Conservation (phyloP, 2,888 invertebrate species). For the Orgyia antiqua region DNA sequence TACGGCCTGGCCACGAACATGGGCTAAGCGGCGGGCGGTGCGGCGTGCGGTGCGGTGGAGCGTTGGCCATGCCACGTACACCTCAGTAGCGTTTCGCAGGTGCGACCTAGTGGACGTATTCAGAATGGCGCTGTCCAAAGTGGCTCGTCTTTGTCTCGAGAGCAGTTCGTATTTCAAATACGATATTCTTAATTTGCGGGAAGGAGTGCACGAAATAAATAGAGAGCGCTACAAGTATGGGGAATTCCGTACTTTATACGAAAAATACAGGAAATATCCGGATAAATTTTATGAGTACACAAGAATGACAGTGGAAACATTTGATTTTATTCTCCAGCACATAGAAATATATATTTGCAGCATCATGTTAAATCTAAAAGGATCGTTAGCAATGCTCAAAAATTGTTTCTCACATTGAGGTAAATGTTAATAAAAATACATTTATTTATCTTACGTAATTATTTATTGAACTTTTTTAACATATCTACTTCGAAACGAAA, state of each 20-base stretch:
- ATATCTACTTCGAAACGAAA: slow-evolving; percentile 3
- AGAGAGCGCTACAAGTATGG: not conserved
- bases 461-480: slow-evolving; percentile 3
- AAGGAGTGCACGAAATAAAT: slow-evolving; percentile 9
- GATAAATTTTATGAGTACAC: slow-evolving; percentile 1
- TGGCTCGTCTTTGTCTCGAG: too few species aligned
- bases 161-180: slow-evolving; percentile 14
- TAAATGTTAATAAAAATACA: slow-evolving; percentile 12
- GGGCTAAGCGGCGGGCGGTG: too few species aligned
- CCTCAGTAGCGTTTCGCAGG: too few species aligned
- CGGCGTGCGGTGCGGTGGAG: too few species aligned
- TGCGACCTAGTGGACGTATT: too few species aligned
- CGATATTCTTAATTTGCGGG: slow-evolving; percentile 23
- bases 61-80: too few species aligned
- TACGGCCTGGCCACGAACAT: too few species aligned
- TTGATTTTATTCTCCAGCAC: slow-evolving; percentile 1
- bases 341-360: not conserved
- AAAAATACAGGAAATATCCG: slow-evolving; percentile 15
- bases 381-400: not conserved
- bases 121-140: too few species aligned
- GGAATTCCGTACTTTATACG: slow-evolving; percentile 1
- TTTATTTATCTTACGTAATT: too few species aligned
- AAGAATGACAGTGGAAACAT: not conserved
- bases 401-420: slow-evolving; percentile 2
- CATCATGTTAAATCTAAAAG: not conserved